Conservation (phyloP, 2,113 vertebrate species). For the Barbus barbus region DNA sequence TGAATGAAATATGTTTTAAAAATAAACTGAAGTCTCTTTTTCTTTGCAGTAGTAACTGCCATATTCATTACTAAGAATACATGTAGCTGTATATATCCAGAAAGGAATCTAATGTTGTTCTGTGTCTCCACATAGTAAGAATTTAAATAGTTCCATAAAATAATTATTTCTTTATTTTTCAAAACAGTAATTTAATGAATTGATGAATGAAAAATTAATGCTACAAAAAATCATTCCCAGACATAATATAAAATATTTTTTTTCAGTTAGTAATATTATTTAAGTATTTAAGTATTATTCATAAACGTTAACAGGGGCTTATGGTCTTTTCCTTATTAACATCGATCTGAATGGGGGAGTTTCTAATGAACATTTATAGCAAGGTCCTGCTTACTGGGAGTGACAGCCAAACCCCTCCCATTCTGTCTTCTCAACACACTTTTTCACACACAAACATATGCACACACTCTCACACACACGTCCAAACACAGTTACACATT, state of each 20-base stretch:
- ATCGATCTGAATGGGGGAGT: slow-evolving; percentile 19
- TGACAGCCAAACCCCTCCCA: slow-evolving; percentile 35
- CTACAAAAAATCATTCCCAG: neutral
- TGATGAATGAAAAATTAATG: too few species aligned
- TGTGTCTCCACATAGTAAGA: too few species aligned
- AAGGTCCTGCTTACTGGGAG: neutral
- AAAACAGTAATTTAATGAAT: too few species aligned
- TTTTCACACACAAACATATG: slow-evolving; percentile 22
- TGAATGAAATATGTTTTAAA: neutral
- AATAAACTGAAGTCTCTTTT: neutral
- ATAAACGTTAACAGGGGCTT: neutral
- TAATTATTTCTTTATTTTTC: too few species aligned
- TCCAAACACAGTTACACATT: slow-evolving; percentile 1
- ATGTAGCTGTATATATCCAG: neutral
- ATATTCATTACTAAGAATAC: neutral
- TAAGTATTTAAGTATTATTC: neutral
- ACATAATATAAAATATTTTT: too few species aligned
- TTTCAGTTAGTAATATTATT: too few species aligned
- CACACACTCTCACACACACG: neutral
- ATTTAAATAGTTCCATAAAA: too few species aligned
- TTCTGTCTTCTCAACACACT: neutral
- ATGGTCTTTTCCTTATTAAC: neutral
- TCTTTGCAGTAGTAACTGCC: neutral
- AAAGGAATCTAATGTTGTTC: too few species aligned
- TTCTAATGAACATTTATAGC: slow-evolving; percentile 8